phyloP scores from a whole-genome alignment of 2,797 vertebrate genomes.

The Xenopus petersii region DNA sequence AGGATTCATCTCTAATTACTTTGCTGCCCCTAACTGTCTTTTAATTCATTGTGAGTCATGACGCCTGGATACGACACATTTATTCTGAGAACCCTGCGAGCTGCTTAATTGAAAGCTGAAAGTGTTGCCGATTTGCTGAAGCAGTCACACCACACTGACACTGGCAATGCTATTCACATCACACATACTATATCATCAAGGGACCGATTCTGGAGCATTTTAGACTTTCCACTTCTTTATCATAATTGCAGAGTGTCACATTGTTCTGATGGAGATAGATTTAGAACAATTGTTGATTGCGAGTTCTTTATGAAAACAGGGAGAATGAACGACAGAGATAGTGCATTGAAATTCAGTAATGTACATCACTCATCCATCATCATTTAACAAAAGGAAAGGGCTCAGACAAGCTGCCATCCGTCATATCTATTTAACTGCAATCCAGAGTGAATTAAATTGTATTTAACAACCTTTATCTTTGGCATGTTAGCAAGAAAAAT shows the following conservation, averaged over 20 bases:
- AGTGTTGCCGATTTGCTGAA: conserved; percentile 27
- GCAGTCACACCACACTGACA: conserved; percentile 23
- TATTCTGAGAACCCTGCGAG: conserved; percentile 26
- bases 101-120: conserved; percentile 36
- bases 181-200: conserved; percentile 8
- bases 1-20: conserved; percentile 41
- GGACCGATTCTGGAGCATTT: conserved; percentile 55
- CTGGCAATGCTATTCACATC: conserved; percentile 43
- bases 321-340: conserved; percentile 62
- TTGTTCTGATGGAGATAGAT: conserved; percentile 71
- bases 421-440: conserved; percentile 71
- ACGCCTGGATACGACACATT: conserved; percentile 31
- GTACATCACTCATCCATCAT: conserved; percentile 80
- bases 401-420: conserved; percentile 76
- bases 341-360: conserved; percentile 63
- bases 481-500: conserved; percentile 52
- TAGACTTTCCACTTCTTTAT: conserved; percentile 66
- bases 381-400: conserved; percentile 74
- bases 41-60: conserved; percentile 24
- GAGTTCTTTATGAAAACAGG: conserved; percentile 68
- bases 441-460: conserved; percentile 73
- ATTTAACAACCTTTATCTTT: conserved; percentile 63
- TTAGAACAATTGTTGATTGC: conserved; percentile 68
- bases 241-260: conserved; percentile 68
- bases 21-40: conserved; percentile 42